Evolutionary conservation across 2,888 invertebrate genomes (phyloP), one percentile per base, ranked within the genome.

Genomic region (Apamea anceps): DNA sequence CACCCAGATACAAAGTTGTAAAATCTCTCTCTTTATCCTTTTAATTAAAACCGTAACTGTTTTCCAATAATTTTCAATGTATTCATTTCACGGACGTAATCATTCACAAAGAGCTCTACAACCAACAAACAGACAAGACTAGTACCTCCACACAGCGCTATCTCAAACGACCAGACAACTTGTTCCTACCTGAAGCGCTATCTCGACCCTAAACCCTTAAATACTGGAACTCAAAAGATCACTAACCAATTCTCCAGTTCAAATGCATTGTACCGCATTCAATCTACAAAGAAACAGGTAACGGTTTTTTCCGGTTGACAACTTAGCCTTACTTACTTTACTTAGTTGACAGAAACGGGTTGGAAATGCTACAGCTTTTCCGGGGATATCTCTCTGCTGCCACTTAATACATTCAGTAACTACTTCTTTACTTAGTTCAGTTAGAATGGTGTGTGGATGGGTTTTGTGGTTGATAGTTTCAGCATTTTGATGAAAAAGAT

Each of bases 391-490:
- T 71, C 37, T 77, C 68, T 37, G 21, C 32, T 71, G 48, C 79
- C 79, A 82, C 73, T 63, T 86, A 79, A 86, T 73, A 82, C 42
- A 78, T 86, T 83, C 74, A 79, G 42, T 75, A 75, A 25, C 32
- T 42, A 48, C 8, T 65, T 72, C 12, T 45, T 72, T 60, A 21
- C 51, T 63, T 15, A 21, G 18, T 32, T 21, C 12, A 45, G 5
- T 48, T 62, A 18, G 28, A 72, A 37, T 66, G n/a, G 1, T 18
- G 45, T 60, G 48, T 21, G 37, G 8, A 48, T 32, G 37, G n/a
- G 15, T 28, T 66, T 78, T 68, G n/a, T 67, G 6, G 51, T 10
- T 48, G 6, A 28, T 42, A 63, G 45, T 51, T 57, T n/a, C 7
- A 54, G 25, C 5, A 54, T 54, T 54, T 72, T 57, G 18, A 25